Conservation (phyloP, 2,888 invertebrate genomes). For the Brenthis daphne region DNA sequence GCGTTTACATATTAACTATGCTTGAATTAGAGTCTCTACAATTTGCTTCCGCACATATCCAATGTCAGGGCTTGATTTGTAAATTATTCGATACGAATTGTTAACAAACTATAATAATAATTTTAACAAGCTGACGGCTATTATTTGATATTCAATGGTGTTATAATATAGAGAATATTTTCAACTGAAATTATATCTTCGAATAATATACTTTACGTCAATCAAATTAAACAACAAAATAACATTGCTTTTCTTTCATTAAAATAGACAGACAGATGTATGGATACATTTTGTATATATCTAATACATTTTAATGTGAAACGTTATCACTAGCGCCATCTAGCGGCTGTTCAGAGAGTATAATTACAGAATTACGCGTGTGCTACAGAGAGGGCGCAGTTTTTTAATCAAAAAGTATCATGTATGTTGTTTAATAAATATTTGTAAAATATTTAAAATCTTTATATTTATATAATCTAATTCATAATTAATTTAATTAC, state of each 20-base stretch:
- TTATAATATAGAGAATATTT: too few species aligned
- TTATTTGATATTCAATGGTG: neutral
- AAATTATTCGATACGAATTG: constrained; percentile 1
- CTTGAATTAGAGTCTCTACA: constrained; percentile 28
- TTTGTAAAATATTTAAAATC: too few species aligned
- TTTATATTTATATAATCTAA: too few species aligned
- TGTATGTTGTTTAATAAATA: too few species aligned
- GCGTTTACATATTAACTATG: constrained; percentile 26
- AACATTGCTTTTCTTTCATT: neutral
- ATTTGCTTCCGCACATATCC: constrained; percentile 30
- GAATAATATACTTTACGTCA: too few species aligned
- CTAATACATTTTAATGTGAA: neutral
- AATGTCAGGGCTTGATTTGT: constrained; percentile 30
- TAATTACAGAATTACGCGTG: neutral
- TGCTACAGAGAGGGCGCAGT: constrained; percentile 10
- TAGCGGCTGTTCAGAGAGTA: neutral
- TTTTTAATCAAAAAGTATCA: neutral
- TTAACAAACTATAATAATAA: neutral
- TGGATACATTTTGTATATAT: neutral
- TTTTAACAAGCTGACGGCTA: neutral
- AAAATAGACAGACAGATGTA: neutral
- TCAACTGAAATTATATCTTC: too few species aligned
- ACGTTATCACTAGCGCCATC: constrained; percentile 11
- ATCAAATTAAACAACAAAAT: neutral
- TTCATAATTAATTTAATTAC: too few species aligned